phyloP scores from a whole-genome alignment of 2,113 vertebrate species.

The Tricholaema leucomelas region DNA sequence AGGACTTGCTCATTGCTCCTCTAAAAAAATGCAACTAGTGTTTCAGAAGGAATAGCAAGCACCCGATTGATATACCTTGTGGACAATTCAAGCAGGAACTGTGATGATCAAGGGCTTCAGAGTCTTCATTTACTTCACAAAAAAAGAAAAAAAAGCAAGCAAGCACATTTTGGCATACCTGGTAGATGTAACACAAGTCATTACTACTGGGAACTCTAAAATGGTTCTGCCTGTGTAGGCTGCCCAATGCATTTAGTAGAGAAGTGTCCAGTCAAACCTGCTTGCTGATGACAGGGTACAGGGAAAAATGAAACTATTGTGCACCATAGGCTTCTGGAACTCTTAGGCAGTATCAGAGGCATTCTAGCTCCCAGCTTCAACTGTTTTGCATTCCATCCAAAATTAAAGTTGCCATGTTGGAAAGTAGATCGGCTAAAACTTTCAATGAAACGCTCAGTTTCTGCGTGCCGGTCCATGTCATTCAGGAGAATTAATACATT shows the following conservation, averaged over 20 bases:
- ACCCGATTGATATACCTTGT: too few relatives aligned
- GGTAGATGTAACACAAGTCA: neutral
- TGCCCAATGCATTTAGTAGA: neutral
- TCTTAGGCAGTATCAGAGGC: neutral
- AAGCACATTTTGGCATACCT: neutral
- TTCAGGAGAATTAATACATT: neutral
- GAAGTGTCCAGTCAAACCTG: neutral
- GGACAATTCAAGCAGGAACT: neutral
- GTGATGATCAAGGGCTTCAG: neutral
- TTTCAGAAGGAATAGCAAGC: neutral
- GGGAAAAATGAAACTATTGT: neutral
- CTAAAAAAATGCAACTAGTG: neutral
- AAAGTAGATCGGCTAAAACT: neutral
- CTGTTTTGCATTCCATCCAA: neutral
- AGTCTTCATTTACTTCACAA: neutral
- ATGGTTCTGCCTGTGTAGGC: neutral
- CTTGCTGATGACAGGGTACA: neutral
- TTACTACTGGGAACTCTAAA: neutral
- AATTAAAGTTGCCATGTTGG: neutral
- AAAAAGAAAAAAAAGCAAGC: neutral
- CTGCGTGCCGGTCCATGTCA: neutral
- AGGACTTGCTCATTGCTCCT: neutral
- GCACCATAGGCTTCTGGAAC: neutral
- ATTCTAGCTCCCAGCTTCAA: neutral
- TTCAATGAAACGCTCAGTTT: neutral